Conservation (phyloP, 2,113 vertebrate species). For the Rhegmatorhina hoffmannsi region DNA sequence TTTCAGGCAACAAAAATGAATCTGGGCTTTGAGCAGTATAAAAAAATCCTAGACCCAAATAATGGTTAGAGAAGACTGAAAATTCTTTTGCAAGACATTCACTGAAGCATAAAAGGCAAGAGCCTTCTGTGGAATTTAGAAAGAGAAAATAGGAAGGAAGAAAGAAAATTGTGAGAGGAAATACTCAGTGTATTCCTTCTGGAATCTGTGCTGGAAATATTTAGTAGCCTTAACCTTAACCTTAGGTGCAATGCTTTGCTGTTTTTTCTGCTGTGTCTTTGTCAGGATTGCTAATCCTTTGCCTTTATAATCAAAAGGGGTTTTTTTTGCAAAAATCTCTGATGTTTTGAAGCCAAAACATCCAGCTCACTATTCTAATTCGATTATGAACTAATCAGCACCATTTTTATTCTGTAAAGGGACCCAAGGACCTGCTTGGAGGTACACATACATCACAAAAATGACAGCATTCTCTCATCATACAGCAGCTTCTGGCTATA, state of each 20-base stretch:
- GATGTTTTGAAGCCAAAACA: background rate
- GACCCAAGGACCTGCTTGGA: background rate
- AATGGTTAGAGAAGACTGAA: background rate
- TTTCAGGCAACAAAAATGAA: background rate
- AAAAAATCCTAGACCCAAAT: background rate
- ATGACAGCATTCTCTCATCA: background rate
- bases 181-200: background rate
- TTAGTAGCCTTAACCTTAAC: background rate
- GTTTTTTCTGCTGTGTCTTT: background rate
- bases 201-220: background rate
- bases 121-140: background rate
- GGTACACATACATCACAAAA: fast-evolving
- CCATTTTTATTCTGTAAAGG: background rate
- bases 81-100: background rate
- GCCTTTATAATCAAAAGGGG: background rate
- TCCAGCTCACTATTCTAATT: background rate
- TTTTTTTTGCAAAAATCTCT: background rate
- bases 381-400: background rate
- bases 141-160: background rate
- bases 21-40: background rate
- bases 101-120: background rate
- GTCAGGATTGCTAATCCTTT: background rate
- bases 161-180: background rate
- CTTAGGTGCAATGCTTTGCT: background rate
- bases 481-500: background rate